Conservation (phyloP, 2,113 vertebrate species). For the Ageneiosus marmoratus region DNA sequence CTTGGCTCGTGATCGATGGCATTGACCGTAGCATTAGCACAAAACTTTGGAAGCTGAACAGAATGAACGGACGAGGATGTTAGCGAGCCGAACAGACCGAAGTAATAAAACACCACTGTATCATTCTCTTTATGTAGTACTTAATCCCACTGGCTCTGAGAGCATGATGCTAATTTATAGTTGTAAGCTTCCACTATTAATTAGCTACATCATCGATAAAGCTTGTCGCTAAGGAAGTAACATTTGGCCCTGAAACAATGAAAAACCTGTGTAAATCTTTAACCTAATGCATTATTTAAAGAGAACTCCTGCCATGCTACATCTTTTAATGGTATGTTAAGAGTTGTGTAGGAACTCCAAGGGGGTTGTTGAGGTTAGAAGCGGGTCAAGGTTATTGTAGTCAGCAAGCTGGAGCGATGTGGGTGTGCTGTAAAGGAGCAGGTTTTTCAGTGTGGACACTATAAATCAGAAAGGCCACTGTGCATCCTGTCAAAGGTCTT, state of each 20-base stretch:
- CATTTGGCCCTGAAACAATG: neutral
- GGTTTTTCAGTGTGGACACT: neutral
- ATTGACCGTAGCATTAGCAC: neutral
- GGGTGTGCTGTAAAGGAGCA: conserved; percentile 38
- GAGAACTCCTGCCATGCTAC: neutral
- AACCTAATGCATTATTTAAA: neutral
- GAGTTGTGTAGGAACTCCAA: neutral
- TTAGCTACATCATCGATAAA: neutral
- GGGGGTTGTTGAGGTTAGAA: conserved; percentile 31
- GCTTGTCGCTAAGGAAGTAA: neutral
- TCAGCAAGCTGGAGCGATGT: conserved; percentile 53
- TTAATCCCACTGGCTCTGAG: neutral
- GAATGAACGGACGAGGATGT: neutral
- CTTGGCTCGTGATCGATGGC: neutral
- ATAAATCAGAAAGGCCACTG: conserved; percentile 13
- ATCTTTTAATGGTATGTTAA: neutral
- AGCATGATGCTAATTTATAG: neutral
- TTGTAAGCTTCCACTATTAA: neutral
- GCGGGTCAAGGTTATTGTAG: conserved; percentile 62
- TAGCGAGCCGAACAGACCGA: neutral
- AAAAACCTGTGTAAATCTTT: neutral
- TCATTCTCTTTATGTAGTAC: neutral
- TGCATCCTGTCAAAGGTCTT: conserved; percentile 19
- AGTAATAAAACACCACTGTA: neutral
- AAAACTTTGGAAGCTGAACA: neutral